Conservation (phyloP, 2,797 vertebrate species). For the Esox masquinongy region DNA sequence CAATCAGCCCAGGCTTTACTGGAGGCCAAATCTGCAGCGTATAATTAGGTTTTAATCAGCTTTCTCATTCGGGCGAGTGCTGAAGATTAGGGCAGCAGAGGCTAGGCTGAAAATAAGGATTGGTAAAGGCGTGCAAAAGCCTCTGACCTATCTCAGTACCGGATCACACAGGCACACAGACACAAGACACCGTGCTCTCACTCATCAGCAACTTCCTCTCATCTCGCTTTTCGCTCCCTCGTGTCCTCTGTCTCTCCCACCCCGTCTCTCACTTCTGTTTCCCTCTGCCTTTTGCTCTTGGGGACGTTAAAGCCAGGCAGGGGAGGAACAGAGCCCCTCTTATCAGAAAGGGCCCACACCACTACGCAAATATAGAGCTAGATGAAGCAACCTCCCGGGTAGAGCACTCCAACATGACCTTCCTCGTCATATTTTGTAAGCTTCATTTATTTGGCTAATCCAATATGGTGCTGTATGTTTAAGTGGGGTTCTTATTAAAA, state of each 20-base stretch:
- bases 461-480: not conserved
- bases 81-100: conserved; percentile 66
- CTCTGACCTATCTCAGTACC: conserved; percentile 63
- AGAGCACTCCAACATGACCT: not conserved
- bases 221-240: conserved; percentile 20
- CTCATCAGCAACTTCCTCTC: conserved; percentile 23
- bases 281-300: not conserved
- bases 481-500: conserved; percentile 12
- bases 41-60: conserved; percentile 83
- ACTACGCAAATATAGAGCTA: not conserved
- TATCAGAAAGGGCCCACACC: not conserved
- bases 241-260: conserved; percentile 18
- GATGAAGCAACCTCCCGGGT: too few relatives aligned
- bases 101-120: conserved; percentile 75
- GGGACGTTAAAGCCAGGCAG: not conserved
- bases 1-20: conserved; percentile 71
- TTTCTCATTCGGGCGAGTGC: conserved; percentile 72
- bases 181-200: conserved; percentile 25
- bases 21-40: conserved; percentile 77
- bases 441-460: conserved; percentile 11
- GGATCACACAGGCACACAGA: conserved; percentile 38
- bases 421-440: not conserved
- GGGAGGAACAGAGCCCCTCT: not conserved
- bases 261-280: not conserved
- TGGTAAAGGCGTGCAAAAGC: conserved; percentile 69